Evolutionary conservation across 2,113 vertebrate genomes (phyloP).

Genomic region (Megaleporinus macrocephalus): DNA sequence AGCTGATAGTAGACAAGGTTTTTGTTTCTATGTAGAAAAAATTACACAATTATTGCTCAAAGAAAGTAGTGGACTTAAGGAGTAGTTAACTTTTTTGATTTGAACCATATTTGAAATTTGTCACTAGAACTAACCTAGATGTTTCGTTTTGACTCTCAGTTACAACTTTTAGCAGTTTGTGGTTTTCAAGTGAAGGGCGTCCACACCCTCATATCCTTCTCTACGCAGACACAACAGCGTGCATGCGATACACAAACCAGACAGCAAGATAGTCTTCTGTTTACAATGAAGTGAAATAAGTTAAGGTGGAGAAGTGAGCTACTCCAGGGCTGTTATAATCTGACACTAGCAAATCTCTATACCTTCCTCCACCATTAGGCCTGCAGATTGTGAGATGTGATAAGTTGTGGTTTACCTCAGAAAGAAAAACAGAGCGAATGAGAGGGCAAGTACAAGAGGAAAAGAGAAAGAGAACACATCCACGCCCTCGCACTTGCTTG

Average conservation of each 20-base stretch:
- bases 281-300: not conserved
- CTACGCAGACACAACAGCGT: not conserved
- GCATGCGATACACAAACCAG: not conserved
- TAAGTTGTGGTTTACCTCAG: slow-evolving; percentile 14
- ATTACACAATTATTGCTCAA: too few species aligned
- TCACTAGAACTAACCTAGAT: not conserved
- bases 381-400: slow-evolving; percentile 29
- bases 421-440: not conserved
- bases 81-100: too few species aligned
- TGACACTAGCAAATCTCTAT: not conserved
- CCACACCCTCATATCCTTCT: slow-evolving; percentile 26
- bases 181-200: slow-evolving; percentile 24
- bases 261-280: not conserved
- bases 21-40: too few species aligned
- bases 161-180: slow-evolving; percentile 5
- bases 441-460: not conserved
- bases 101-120: not conserved
- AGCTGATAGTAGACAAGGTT: too few species aligned
- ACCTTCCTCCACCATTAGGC: not conserved
- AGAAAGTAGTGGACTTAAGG: too few species aligned
- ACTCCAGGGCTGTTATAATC: not conserved
- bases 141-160: not conserved
- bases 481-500: slow-evolving; percentile 34
- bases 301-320: not conserved
- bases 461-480: slow-evolving; percentile 8